Evolutionary conservation across 2,797 vertebrate genomes (phyloP).

Genomic region (Gymnoscopelus braueri): DNA sequence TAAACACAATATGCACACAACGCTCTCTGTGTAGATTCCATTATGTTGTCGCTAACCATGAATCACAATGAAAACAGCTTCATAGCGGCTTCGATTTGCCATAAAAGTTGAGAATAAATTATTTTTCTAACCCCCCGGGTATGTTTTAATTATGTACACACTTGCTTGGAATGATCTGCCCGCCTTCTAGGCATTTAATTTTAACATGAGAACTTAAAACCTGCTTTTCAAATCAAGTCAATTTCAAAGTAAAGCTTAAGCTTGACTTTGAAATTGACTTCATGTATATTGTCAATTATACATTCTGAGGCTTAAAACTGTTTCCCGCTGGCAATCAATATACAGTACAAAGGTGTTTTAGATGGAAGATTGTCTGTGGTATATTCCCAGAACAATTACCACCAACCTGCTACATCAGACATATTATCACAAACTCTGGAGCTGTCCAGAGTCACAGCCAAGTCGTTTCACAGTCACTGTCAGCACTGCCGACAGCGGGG

Average conservation of each 20-base stretch:
- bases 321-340: conserved; percentile 44
- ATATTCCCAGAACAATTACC: conserved; percentile 29
- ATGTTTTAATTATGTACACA: conserved; percentile 72
- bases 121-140: conserved; percentile 64
- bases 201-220: conserved; percentile 42
- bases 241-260: conserved; percentile 39
- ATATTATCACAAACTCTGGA: conserved; percentile 29
- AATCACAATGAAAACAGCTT: conserved; percentile 70
- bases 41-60: conserved; percentile 72
- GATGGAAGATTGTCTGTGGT: conserved; percentile 1
- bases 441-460: conserved; percentile 8
- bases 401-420: conserved; percentile 31
- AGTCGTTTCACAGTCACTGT: conserved; percentile 39
- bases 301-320: conserved; percentile 12
- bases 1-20: conserved; percentile 57
- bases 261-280: too few species aligned
- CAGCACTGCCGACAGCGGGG: conserved; percentile 44
- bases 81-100: conserved; percentile 59
- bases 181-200: conserved; percentile 54
- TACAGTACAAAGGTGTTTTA: conserved; percentile 29
- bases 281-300: not conserved
- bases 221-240: conserved; percentile 43
- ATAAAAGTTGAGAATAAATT: conserved; percentile 66
- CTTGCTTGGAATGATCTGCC: conserved; percentile 62
- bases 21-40: conserved; percentile 63